These are phyloP conservation scores for Cynopterus sphinx DNA, from an alignment of 2,797 vertebrate genomes.

Conservation along the genomic window DNA sequence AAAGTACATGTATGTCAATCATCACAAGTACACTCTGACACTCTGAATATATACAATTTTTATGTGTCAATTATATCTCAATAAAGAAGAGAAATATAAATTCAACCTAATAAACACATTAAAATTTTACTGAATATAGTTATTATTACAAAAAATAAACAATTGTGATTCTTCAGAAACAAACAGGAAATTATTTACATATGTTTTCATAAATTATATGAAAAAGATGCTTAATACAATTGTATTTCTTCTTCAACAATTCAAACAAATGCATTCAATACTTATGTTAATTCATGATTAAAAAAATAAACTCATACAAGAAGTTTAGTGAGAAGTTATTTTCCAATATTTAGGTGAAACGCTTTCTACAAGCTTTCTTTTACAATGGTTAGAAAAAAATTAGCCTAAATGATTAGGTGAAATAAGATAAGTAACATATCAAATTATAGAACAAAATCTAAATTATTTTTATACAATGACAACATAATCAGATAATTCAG, in stretches of 20 bases:
- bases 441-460: background rate
- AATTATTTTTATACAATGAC: background rate
- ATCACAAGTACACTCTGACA: background rate
- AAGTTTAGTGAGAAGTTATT: background rate
- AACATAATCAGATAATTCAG: background rate
- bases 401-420: background rate
- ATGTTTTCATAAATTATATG: background rate
- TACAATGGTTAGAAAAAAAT: background rate
- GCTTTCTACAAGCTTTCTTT: background rate
- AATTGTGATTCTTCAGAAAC: background rate
- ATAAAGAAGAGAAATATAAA: background rate
- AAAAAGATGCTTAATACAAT: background rate
- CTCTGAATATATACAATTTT: background rate
- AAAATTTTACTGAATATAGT: background rate
- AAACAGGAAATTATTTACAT: background rate
- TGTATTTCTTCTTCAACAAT: background rate
- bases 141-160: background rate
- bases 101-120: background rate
- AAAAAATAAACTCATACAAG: background rate
- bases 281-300: background rate
- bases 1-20: too few relatives aligned
- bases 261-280: background rate
- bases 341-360: background rate
- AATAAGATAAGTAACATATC: background rate
- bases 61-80: background rate